Evolutionary conservation across 2,888 invertebrate genomes (phyloP).

Genomic region (Steromphala cineraria): DNA sequence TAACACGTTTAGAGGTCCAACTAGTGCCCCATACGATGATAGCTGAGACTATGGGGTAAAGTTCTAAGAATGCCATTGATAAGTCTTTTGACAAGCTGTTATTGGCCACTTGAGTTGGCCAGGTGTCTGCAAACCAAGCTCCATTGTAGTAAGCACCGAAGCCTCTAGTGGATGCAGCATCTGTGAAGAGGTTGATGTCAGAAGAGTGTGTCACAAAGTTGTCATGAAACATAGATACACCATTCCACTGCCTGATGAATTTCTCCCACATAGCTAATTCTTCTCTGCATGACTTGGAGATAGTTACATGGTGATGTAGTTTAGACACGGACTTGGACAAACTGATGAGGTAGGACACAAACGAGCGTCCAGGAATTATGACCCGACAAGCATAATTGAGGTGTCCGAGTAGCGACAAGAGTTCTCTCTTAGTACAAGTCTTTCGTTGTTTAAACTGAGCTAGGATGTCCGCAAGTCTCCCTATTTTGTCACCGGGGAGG

Average conservation of each 20-base stretch:
- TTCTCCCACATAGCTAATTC: slow-evolving; percentile 30
- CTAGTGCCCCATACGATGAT: slow-evolving; percentile 22
- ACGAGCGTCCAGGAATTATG: too few relatives aligned
- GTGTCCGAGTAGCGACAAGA: too few relatives aligned
- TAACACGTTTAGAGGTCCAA: slow-evolving; percentile 28
- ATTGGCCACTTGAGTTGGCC: not conserved
- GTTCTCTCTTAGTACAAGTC: slow-evolving; percentile 32
- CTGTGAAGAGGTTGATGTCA: too few relatives aligned
- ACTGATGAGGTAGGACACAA: slow-evolving; percentile 32
- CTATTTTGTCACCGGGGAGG: slow-evolving; percentile 29
- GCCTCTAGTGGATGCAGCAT: too few relatives aligned
- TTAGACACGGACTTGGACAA: not conserved
- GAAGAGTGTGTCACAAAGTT: not conserved
- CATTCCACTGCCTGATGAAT: slow-evolving; percentile 24
- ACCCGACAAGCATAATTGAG: too few relatives aligned
- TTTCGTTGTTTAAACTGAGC: not conserved
- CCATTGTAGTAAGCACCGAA: slow-evolving; percentile 22
- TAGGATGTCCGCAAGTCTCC: slow-evolving; percentile 22
- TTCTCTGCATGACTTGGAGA: too few relatives aligned
- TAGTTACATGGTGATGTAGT: too few relatives aligned
- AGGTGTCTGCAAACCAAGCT: slow-evolving; percentile 21
- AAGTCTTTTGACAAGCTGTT: not conserved
- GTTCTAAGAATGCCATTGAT: slow-evolving; percentile 30
- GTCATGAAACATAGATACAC: slow-evolving; percentile 24
- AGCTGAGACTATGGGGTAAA: slow-evolving; percentile 24